Evolutionary conservation across 1,140 invertebrate genomes (phyloP), one percentile per base, ranked within the genome.

Genomic region (Geopemphigus sp.): DNA sequence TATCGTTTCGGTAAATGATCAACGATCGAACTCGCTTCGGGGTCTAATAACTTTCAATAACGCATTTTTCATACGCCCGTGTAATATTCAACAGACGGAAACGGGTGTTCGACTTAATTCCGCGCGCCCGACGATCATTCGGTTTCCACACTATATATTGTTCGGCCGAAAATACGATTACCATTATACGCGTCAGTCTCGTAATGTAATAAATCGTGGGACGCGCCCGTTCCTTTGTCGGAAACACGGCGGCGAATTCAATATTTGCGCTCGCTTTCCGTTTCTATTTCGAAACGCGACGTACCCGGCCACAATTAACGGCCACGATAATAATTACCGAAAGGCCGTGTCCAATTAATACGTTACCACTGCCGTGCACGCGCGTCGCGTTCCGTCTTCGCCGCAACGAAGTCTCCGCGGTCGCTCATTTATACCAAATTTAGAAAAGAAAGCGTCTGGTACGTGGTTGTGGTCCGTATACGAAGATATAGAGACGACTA

Each of bases 351-450:
- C n/a, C n/a, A n/a, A n/a, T n/a, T n/a, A n/a, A n/a, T n/a, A n/a
- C n/a, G n/a, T n/a, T n/a, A n/a, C n/a, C n/a, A n/a, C n/a, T n/a
- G n/a, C n/a, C n/a, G n/a, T 24, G 1, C 11, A 24, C 4, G 22
- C n/a, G 50, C 50, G 11, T 14, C 39, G 11, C 5, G 39, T 45
- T 5, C 39, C 15, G 14, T 53, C n/a, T n/a, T n/a, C n/a, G n/a
- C n/a, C n/a, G n/a, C n/a, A n/a, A n/a, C n/a, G n/a, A 53, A 5
- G 17, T n/a, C 1, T 5, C 14, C 2, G 12, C 12, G 64, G 47
- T 50, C n/a, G 64, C 8, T 17, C n/a, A n/a, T 57, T 24, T 68
- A 68, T 70, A 70, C 66, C 47, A 70, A 70, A 70, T 70, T 70
- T 26, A 70, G 66, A 70, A 53, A 70, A 53, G 45, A 70, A 70